Evolutionary conservation across 1,140 invertebrate species (phyloP).

Genomic region (Drosophila sulfurigaster): DNA sequence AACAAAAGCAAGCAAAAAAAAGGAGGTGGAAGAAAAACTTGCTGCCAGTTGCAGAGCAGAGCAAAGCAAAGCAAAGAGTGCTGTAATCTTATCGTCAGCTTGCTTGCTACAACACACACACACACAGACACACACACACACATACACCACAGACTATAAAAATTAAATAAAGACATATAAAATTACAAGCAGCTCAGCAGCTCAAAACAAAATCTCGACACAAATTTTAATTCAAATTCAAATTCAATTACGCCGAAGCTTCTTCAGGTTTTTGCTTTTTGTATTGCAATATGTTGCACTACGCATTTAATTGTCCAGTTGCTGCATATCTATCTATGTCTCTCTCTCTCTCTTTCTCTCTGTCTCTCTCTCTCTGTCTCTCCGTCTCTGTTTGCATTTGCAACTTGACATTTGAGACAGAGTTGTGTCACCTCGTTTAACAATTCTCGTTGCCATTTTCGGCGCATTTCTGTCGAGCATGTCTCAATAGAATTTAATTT

Average conservation of each 20-base stretch:
- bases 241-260: slow-evolving; percentile 29
- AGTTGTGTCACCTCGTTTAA: not conserved
- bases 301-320: slow-evolving; percentile 39
- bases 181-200: slow-evolving; percentile 55
- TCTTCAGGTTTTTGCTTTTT: slow-evolving; percentile 29
- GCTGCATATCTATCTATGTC: not conserved
- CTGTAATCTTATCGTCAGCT: slow-evolving; percentile 68
- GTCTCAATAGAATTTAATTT: slow-evolving; percentile 45
- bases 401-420: slow-evolving; percentile 34
- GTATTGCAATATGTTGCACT: slow-evolving; percentile 32
- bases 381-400: slow-evolving; percentile 1
- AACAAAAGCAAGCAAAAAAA: slow-evolving; percentile 3
- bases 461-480: slow-evolving; percentile 8
- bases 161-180: slow-evolving; percentile 65
- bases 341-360: not conserved
- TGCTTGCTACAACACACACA: slow-evolving; percentile 41
- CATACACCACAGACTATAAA: slow-evolving; percentile 28
- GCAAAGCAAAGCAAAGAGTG: slow-evolving; percentile 34
- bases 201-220: slow-evolving; percentile 31
- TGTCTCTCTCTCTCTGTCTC: not conserved
- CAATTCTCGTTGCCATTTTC: slow-evolving; percentile 16
- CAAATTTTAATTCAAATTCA: slow-evolving; percentile 19
- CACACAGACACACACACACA: no score
- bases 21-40: not conserved
- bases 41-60: slow-evolving; percentile 32